A percentile compares a stretch with the other conserved stretches of the same genome.
Evolutionary conservation across 1,140 invertebrate genomes (phyloP).

Genomic region (Ceratosolen solmsi): DNA sequence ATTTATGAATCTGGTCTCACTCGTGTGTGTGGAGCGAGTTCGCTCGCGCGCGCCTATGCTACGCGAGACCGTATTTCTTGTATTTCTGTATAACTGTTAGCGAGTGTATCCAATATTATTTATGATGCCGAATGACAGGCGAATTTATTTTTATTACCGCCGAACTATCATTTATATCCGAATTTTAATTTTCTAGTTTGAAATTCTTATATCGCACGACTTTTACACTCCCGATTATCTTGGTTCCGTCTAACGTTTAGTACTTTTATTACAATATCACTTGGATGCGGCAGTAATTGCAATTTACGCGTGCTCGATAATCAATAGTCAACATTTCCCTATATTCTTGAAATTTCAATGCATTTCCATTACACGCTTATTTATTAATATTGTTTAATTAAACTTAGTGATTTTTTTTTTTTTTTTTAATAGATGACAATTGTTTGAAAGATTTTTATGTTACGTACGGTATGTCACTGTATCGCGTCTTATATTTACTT

Average conservation of each 20-base stretch:
- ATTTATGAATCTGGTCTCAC: too few relatives aligned
- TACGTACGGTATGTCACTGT: too few relatives aligned
- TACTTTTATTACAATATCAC: too few relatives aligned
- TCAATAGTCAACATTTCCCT: neutral
- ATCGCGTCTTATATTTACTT: too few relatives aligned
- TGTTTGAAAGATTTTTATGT: too few relatives aligned
- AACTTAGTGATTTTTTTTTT: too few relatives aligned
- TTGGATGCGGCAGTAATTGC: neutral
- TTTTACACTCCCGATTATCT: neutral
- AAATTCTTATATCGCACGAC: neutral
- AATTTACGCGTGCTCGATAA: neutral
- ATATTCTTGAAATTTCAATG: too few relatives aligned
- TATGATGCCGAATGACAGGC: neutral
- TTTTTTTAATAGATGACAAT: too few relatives aligned
- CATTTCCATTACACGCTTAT: too few relatives aligned
- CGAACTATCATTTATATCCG: neutral
- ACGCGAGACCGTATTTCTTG: neutral
- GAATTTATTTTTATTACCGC: constrained; percentile 2
- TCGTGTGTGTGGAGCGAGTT: neutral
- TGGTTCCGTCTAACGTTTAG: neutral
- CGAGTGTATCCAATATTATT: neutral
- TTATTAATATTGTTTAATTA: too few relatives aligned
- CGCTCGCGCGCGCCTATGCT: too few relatives aligned
- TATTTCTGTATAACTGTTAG: neutral
- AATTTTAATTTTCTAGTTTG: neutral